Conservation (phyloP, 1,140 invertebrate genomes). For the Archegozetes longisetosus region DNA sequence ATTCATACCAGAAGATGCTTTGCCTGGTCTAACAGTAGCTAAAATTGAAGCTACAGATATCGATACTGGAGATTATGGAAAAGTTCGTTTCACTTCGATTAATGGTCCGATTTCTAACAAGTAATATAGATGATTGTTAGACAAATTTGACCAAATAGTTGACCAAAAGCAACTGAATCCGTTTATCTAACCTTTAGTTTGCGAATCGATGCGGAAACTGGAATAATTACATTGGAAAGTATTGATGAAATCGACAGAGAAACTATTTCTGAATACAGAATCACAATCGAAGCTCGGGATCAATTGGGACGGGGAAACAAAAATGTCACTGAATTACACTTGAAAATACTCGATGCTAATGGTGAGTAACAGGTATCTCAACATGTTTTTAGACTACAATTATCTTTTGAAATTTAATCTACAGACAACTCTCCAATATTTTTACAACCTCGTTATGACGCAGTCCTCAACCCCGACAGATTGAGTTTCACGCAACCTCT, state of each 20-base stretch:
- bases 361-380: not conserved
- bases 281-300: slow-evolving; percentile 68
- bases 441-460: slow-evolving; percentile 58
- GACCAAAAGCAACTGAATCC: too few relatives aligned
- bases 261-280: slow-evolving; percentile 41
- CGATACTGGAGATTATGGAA: slow-evolving; percentile 51
- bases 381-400: not conserved
- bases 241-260: slow-evolving; percentile 62
- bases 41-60: slow-evolving; percentile 47
- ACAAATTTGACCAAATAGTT: too few relatives aligned
- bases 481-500: slow-evolving; percentile 28
- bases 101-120: slow-evolving; percentile 48
- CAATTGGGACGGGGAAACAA: slow-evolving; percentile 53
- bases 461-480: slow-evolving; percentile 52
- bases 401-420: not conserved
- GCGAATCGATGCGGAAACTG: slow-evolving; percentile 56
- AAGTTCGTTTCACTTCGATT: slow-evolving; percentile 55
- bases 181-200: slow-evolving; percentile 56
- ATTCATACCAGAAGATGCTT: slow-evolving; percentile 58
- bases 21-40: slow-evolving; percentile 49
- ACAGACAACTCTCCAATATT: slow-evolving; percentile 63
- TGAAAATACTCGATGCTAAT: slow-evolving; percentile 22
- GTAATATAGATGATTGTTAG: slow-evolving; percentile 13
- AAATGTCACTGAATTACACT: slow-evolving; percentile 15
- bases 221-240: slow-evolving; percentile 56